Base-by-base conservation (phyloP, 1,140 invertebrate species). In the Papilio aristodemus region DNA sequence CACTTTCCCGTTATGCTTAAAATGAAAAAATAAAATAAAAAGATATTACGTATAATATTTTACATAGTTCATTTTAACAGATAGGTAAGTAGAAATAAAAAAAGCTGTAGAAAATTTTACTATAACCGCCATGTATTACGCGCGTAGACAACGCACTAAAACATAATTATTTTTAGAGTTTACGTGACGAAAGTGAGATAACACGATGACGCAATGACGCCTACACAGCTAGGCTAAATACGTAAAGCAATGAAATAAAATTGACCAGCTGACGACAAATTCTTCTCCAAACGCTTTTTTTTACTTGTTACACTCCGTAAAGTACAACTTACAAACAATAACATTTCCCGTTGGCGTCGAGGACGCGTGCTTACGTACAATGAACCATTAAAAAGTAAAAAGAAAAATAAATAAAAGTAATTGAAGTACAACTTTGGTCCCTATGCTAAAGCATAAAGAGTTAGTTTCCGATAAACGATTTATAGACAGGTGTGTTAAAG, bases 241-340 rank as follows among this genome's bases (percentile, higher is more conserved):
- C 37, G 38, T 38, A 19, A 27, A 43, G 22, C 38, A 39, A 64
- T 41, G 64, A 38, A 69, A 68, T 68, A 72, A 72, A 72, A 64
- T 64, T 57, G 60, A 72, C 39, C 62, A 72, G 46, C 60, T 46
- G 10, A 66, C 71, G 54, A 72, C 59, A 27, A 67, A 68, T 54
- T 54, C 64, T 59, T 71, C 63, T 69, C 39, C 60, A 25, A 62
- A 32, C 43, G 63, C 67, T 27, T 66, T 46, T n/a, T n/a, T 62
- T 39, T 69, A 69, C 27, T 64, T 27, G 66, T 71, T 73, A 73
- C 68, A 73, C 36, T 41, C 69, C 63, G 50, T 75, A 73, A 75
- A 73, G 63, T 72, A 62, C 60, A 69, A 70, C 64, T 72, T 70
- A 77, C 64, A 73, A 72, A 73, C 70, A 74, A 75, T 69, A 70